A percentile compares a stretch with the other conserved stretches of the same genome.
Conservation (phyloP, 2,113 vertebrate species). For the Caranx melampygus region DNA sequence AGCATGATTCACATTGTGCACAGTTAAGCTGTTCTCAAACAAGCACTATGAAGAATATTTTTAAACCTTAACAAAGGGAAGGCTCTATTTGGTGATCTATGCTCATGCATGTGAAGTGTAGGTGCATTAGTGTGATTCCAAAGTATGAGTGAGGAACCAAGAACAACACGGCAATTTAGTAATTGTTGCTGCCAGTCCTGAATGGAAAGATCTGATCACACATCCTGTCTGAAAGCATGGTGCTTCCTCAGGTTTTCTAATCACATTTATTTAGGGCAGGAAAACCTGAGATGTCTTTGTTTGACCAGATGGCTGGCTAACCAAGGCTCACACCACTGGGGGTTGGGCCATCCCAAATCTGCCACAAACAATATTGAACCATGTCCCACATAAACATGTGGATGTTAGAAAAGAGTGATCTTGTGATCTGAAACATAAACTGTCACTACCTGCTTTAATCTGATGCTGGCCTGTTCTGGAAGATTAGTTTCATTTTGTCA, state of each 20-base stretch:
- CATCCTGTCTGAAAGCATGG: neutral
- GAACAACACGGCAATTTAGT: neutral
- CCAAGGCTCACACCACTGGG: conserved; percentile 63
- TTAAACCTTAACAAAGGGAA: neutral
- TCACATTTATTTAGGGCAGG: conserved; percentile 74
- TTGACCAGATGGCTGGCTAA: conserved; percentile 80
- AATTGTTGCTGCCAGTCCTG: neutral
- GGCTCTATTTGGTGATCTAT: neutral
- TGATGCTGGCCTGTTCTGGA: neutral
- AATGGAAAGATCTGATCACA: conserved; percentile 29
- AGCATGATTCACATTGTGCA: neutral
- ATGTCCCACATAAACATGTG: conserved; percentile 40
- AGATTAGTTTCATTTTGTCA: conserved; percentile 1
- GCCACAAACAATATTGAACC: conserved; percentile 63
- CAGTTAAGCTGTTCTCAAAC: neutral
- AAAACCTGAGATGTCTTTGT: conserved; percentile 78
- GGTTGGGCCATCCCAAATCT: conserved; percentile 66
- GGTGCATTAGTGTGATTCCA: neutral
- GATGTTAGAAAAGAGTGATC: neutral
- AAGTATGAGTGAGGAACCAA: neutral
- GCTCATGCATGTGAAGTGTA: neutral
- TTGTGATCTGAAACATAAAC: neutral
- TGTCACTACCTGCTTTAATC: neutral
- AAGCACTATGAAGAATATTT: neutral
- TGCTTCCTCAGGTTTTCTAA: conserved; percentile 70